A percentile compares a stretch with the other conserved stretches of the same genome.
These are phyloP conservation scores for Acrobasis consociella DNA, from an alignment of 2,888 invertebrate genomes.

Conservation along the genomic window DNA sequence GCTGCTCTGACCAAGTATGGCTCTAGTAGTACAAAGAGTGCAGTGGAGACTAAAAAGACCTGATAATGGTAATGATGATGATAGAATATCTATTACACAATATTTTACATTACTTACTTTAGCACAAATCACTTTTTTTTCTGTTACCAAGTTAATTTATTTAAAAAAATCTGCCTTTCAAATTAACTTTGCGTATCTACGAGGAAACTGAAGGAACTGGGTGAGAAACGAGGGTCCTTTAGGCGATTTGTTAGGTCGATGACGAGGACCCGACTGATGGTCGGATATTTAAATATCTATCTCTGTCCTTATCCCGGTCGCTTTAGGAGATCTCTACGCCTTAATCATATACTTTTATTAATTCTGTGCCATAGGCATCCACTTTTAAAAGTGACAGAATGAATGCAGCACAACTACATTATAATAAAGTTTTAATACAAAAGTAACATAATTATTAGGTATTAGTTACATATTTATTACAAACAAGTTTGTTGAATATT, in stretches of 20 bases:
- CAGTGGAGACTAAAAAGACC: too few species aligned
- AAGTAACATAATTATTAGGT: too few species aligned
- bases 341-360: conserved; percentile 12
- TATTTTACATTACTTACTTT: too few species aligned
- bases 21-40: too few species aligned
- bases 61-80: too few species aligned
- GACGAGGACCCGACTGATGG: conserved; percentile 48
- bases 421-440: too few species aligned
- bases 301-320: conserved; percentile 6
- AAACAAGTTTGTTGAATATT: too few species aligned
- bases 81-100: too few species aligned
- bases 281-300: conserved; percentile 51
- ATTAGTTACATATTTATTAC: too few species aligned
- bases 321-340: background rate
- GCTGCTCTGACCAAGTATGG: too few species aligned
- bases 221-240: conserved; percentile 50
- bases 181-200: background rate
- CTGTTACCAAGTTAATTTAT: background rate
- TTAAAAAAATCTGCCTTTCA: background rate
- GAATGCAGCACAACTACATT: too few species aligned
- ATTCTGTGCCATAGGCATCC: background rate
- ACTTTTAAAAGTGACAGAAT: too few species aligned
- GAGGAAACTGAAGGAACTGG: conserved; percentile 37
- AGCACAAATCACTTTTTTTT: background rate
- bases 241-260: conserved; percentile 59